These are phyloP conservation scores for Drosophila sp. DNA, from an alignment of 1,140 invertebrate species.

Conservation along the genomic window DNA sequence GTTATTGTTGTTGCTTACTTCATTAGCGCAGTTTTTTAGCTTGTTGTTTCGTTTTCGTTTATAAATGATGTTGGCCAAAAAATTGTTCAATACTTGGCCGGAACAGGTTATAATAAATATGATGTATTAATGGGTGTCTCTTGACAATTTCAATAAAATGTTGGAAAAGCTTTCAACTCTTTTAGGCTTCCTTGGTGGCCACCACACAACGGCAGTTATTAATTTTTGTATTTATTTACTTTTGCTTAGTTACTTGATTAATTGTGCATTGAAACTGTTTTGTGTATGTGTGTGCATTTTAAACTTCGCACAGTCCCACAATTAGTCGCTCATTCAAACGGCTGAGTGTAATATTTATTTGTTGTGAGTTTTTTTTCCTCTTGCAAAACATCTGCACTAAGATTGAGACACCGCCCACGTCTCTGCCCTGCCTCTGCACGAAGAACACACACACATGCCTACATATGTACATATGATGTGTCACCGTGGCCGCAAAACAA, in stretches of 20 bases:
- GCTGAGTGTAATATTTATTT: slow-evolving; percentile 12
- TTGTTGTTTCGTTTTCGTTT: slow-evolving; percentile 45
- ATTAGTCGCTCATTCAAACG: slow-evolving; percentile 37
- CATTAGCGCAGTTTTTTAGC: slow-evolving; percentile 69
- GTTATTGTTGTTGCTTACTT: slow-evolving; percentile 57
- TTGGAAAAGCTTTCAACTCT: slow-evolving; percentile 5
- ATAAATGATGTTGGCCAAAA: slow-evolving; percentile 70
- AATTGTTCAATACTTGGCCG: slow-evolving; percentile 28
- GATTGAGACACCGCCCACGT: slow-evolving; percentile 46
- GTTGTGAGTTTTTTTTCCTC: slow-evolving; percentile 9
- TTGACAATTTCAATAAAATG: slow-evolving; percentile 41
- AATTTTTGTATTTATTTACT: slow-evolving; percentile 18
- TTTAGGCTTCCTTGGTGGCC: slow-evolving; percentile 43
- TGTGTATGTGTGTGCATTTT: not conserved
- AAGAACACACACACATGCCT: slow-evolving; percentile 8
- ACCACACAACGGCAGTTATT: slow-evolving; percentile 27
- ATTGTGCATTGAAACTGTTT: slow-evolving; percentile 28
- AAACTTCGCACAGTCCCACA: slow-evolving; percentile 15
- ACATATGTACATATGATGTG: slow-evolving; percentile 43
- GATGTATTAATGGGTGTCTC: slow-evolving; percentile 20
- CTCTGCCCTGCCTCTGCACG: slow-evolving; percentile 15
- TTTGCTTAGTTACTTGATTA: slow-evolving; percentile 47
- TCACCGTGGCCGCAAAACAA: slow-evolving; percentile 60
- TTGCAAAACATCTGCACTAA: slow-evolving; percentile 47
- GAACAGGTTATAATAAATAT: slow-evolving; percentile 43